phyloP scores from a whole-genome alignment of 2,113 vertebrate genomes.

The Egretta garzetta region DNA sequence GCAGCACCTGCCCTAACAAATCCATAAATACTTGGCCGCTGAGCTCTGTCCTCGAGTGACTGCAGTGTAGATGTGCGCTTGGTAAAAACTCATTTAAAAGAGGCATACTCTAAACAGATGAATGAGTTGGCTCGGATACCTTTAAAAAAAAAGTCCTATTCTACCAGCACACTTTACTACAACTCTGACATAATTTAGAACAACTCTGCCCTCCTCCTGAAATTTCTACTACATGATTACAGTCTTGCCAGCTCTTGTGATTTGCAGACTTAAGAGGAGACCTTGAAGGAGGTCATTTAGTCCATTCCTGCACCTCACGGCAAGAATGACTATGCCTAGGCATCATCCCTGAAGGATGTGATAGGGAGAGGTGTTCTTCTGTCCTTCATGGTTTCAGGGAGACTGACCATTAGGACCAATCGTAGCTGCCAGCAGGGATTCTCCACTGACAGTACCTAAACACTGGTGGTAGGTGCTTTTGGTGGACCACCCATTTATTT shows the following conservation, averaged over 20 bases:
- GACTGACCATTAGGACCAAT: background rate
- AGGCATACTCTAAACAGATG: background rate
- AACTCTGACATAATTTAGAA: background rate
- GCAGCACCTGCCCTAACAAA: slow-evolving; percentile 1
- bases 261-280: background rate
- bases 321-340: background rate
- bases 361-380: background rate
- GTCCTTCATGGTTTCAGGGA: background rate
- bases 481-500: background rate
- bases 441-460: background rate
- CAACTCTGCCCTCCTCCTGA: background rate
- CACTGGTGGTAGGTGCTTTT: background rate
- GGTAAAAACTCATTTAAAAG: background rate
- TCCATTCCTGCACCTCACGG: background rate
- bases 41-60: slow-evolving; percentile 19
- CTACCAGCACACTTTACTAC: background rate
- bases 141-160: background rate
- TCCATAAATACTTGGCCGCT: slow-evolving; percentile 36
- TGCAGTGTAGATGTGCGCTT: background rate
- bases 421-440: background rate
- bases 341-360: background rate
- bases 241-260: background rate
- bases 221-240: background rate
- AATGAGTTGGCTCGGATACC: background rate
- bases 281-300: background rate